Conservation (phyloP, 2,888 invertebrate genomes). For the Phasia obesa region DNA sequence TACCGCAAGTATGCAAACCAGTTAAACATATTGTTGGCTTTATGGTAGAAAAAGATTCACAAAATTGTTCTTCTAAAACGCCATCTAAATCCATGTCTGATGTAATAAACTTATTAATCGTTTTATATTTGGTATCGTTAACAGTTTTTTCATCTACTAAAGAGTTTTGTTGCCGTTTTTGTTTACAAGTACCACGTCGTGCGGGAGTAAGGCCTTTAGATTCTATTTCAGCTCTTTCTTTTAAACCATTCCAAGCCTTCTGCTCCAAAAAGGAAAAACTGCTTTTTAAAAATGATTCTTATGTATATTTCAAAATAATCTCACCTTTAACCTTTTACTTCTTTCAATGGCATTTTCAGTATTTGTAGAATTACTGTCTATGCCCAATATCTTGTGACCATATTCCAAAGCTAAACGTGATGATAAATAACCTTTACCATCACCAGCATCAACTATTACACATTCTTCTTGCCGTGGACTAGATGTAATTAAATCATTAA, state of each 20-base stretch:
- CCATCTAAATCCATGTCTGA: slow-evolving; percentile 84
- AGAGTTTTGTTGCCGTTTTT: slow-evolving; percentile 31
- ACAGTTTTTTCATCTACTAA: not conserved
- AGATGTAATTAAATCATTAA: slow-evolving; percentile 83
- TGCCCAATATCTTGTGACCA: slow-evolving; percentile 88
- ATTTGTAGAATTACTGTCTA: slow-evolving; percentile 89
- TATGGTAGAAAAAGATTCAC: slow-evolving; percentile 75
- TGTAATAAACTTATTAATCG: slow-evolving; percentile 85
- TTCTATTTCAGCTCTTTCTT: slow-evolving; percentile 83
- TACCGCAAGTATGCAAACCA: slow-evolving; percentile 95
- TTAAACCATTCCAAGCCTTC: slow-evolving; percentile 85
- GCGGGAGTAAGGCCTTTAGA: slow-evolving; percentile 80
- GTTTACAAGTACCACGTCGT: slow-evolving; percentile 75
- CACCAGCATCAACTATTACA: slow-evolving; percentile 90
- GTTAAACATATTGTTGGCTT: slow-evolving; percentile 84
- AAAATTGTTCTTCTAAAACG: slow-evolving; percentile 84
- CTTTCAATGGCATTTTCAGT: slow-evolving; percentile 86
- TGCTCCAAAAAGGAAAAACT: slow-evolving; percentile 72
- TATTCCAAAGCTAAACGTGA: slow-evolving; percentile 88
- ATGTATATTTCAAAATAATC: not conserved
- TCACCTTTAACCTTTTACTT: slow-evolving; percentile 79
- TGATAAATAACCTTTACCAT: slow-evolving; percentile 94
- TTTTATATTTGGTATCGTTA: slow-evolving; percentile 83
- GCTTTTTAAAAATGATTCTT: not conserved
- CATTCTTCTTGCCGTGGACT: slow-evolving; percentile 48